phyloP scores from a whole-genome alignment of 2,888 invertebrate species.

The Parochlus steinenii region DNA sequence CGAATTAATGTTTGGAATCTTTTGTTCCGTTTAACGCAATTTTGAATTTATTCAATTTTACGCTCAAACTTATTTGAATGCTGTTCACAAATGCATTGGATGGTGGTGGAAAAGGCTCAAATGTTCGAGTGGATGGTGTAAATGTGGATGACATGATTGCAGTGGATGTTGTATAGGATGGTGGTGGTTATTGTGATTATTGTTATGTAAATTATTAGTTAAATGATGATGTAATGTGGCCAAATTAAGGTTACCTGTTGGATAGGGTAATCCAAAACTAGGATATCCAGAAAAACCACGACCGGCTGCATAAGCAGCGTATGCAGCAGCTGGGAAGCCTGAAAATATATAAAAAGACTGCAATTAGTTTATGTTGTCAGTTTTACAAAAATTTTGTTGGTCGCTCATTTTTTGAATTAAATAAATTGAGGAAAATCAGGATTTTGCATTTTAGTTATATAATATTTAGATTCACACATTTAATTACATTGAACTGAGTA shows the following conservation, averaged over 20 bases:
- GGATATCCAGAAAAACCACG: slow-evolving; percentile 95
- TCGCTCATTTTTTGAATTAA: too few relatives aligned
- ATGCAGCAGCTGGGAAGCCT: slow-evolving; percentile 91
- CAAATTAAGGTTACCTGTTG: slow-evolving; percentile 78
- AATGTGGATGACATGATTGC: slow-evolving; percentile 50
- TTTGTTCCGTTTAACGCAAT: too few relatives aligned
- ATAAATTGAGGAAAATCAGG: too few relatives aligned
- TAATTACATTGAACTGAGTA: too few relatives aligned
- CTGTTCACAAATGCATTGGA: slow-evolving; percentile 53
- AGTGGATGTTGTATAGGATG: slow-evolving; percentile 37
- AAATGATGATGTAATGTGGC: slow-evolving; percentile 60
- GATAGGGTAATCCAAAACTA: slow-evolving; percentile 95
- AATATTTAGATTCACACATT: too few relatives aligned
- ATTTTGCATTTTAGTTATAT: too few relatives aligned
- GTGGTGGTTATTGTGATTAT: slow-evolving; percentile 36
- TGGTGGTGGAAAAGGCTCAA: slow-evolving; percentile 31
- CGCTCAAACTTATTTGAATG: too few relatives aligned
- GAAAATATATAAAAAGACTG: slow-evolving; percentile 28
- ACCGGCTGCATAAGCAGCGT: slow-evolving; percentile 91
- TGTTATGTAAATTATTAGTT: slow-evolving; percentile 35
- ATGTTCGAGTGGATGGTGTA: slow-evolving; percentile 25
- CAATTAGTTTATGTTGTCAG: slow-evolving; percentile 5
- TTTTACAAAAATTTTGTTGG: too few relatives aligned
- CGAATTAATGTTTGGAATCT: too few relatives aligned
- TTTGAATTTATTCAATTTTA: too few relatives aligned